These are phyloP conservation scores for Piliocolobus tephrosceles DNA, from an alignment of 2,113 vertebrate species.

Conservation along the genomic window DNA sequence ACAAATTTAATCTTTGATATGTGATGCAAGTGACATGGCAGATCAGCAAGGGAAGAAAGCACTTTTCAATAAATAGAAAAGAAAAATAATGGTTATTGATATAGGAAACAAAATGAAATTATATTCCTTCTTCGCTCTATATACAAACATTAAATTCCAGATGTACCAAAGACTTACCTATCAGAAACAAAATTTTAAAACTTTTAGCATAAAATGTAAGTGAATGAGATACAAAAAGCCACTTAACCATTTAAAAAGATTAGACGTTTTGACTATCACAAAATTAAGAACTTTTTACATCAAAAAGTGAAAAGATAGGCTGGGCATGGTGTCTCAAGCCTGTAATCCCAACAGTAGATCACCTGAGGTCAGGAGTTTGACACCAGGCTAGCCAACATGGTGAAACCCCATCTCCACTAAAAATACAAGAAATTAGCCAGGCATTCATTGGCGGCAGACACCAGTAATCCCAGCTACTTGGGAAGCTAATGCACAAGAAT, in stretches of 20 bases:
- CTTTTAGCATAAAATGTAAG: background rate
- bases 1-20: background rate
- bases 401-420: fast-evolving
- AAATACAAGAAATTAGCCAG: too few relatives aligned
- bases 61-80: background rate
- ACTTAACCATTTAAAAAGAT: background rate
- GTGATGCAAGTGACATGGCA: background rate
- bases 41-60: background rate
- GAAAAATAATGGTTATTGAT: background rate
- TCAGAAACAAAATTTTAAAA: background rate
- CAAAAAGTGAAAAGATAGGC: background rate
- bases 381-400: too few relatives aligned
- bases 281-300: background rate
- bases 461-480: too few relatives aligned
- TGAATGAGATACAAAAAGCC: background rate
- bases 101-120: background rate
- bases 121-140: too few relatives aligned
- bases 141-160: background rate
- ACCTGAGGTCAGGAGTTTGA: too few relatives aligned
- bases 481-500: fast-evolving
- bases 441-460: too few relatives aligned
- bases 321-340: too few relatives aligned
- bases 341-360: too few relatives aligned
- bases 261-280: background rate
- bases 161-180: background rate